These are phyloP conservation scores for Tanypteryx hageni DNA, from an alignment of 2,888 invertebrate genomes.

Conservation along the genomic window DNA sequence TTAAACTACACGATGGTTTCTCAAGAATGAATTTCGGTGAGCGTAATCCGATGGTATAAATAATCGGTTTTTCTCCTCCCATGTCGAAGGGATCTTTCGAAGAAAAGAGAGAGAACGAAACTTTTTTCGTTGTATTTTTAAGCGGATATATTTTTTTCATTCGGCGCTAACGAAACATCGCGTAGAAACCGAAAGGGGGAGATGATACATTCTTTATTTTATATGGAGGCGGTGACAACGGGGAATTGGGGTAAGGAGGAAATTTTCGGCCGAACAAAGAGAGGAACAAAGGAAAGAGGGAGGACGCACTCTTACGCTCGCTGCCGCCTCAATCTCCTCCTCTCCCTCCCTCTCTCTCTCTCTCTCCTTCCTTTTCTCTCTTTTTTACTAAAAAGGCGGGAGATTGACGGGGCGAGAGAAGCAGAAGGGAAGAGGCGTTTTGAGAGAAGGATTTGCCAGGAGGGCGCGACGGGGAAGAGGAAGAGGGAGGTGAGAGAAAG, in stretches of 20 bases:
- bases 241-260: background rate
- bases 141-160: background rate
- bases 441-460: too few relatives aligned
- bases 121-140: background rate
- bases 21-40: background rate
- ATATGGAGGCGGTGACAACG: background rate
- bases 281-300: background rate
- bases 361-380: background rate
- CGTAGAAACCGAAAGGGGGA: background rate
- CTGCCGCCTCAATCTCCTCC: background rate
- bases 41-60: background rate
- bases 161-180: slow-evolving; percentile 5
- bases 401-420: too few relatives aligned
- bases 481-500: background rate
- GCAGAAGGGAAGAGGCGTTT: background rate
- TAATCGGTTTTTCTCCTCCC: background rate
- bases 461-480: too few relatives aligned
- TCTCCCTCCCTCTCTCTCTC: background rate
- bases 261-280: background rate
- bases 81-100: background rate
- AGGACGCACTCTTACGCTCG: background rate
- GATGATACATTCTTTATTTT: background rate
- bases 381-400: too few relatives aligned
- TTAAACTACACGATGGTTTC: background rate
- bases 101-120: background rate